Base-by-base conservation (phyloP, 2,113 vertebrate species). In the Chionis minor region DNA sequence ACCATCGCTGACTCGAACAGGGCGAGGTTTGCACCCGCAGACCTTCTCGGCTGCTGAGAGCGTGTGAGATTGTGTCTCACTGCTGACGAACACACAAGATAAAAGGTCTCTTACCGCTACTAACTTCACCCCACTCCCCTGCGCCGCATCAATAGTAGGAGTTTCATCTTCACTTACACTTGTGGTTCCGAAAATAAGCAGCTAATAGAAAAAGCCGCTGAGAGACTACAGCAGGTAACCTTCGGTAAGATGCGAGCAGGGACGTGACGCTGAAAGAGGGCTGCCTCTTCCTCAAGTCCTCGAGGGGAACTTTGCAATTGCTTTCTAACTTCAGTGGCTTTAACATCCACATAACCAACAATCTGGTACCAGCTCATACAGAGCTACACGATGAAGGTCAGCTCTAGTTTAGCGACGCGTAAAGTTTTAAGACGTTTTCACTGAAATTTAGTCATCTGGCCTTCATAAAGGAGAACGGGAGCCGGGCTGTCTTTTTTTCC, bases 1-100 rank as follows among this genome's bases (percentile, higher is more conserved):
- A 45, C 9, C 14, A 1, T 9, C 7, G 0, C 54, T 13, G 58
- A 9, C 51, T 33, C 5, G 24, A 8, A 10, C 14, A 4, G 21
- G 63, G 30, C 1, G 1, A 84, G 40, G 28, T 83, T 42, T 17
- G 30, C 24, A 21, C 3, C 30, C 35, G 1, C 6, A 9, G 51
- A 30, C 22, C 33, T 40, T n/a, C 63, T 44, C 56, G 38, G 4
- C 18, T 5, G 2, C 28, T 19, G 9, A 27, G 12, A 83, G 38
- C 38, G 2, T 2, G 30, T 27, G 7, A n/a, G 33, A 6, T 30
- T 14, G 18, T 6, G 38, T 23, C 51, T 45, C 8, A 19, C 27
- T 3, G 0, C 70, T 35, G 52, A 58, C 27, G 42, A 20, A 35
- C 28, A 27, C 38, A 17, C 8, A 14, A 9, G n/a, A 69, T 14